These are phyloP conservation scores for Phalanger gymnotis DNA, from an alignment of 2,797 vertebrate species.

Conservation along the genomic window DNA sequence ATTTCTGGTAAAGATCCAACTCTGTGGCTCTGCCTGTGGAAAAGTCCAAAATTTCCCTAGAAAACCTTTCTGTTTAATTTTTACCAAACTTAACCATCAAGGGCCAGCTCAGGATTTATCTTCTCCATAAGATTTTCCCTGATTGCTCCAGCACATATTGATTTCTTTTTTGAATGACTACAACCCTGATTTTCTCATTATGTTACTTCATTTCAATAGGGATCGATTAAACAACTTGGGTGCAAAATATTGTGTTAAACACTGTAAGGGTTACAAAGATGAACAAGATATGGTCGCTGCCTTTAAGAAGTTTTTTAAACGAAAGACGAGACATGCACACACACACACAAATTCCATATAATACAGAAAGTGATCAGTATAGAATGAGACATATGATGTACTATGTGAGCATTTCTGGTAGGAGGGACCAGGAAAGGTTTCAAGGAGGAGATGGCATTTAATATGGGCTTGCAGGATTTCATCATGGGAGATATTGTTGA, in stretches of 20 bases:
- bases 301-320: neutral
- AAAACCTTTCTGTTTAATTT: neutral
- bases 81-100: neutral
- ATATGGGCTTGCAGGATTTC: neutral
- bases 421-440: neutral
- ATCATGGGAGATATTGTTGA: neutral
- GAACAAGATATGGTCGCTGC: neutral
- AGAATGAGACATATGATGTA: neutral
- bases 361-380: neutral
- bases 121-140: neutral
- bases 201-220: slow-evolving; percentile 35
- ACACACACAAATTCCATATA: neutral
- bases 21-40: neutral
- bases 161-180: slow-evolving; percentile 37
- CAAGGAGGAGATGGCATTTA: neutral
- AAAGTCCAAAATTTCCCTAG: neutral
- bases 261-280: neutral
- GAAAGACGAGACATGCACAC: neutral
- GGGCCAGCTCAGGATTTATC: neutral
- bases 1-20: neutral
- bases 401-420: neutral
- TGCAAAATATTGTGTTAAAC: neutral
- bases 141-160: neutral
- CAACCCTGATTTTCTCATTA: neutral
- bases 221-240: neutral